These are phyloP conservation scores for Uromys caudimaculatus DNA, from an alignment of 2,797 vertebrate species.

Conservation along the genomic window DNA sequence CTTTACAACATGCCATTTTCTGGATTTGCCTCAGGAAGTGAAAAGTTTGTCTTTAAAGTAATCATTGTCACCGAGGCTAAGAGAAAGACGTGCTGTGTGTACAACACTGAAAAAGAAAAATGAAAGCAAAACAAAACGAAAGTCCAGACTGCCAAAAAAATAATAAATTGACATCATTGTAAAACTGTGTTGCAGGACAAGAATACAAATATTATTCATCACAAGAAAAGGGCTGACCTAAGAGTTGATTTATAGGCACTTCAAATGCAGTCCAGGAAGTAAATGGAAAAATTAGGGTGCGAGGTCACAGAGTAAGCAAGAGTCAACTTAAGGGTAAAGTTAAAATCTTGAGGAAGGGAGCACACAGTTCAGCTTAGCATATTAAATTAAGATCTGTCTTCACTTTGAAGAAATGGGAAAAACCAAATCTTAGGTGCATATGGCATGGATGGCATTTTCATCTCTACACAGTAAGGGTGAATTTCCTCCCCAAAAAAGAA, in stretches of 20 bases:
- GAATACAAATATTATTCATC: constrained; percentile 77
- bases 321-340: constrained; percentile 70
- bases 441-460: not conserved
- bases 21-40: not conserved
- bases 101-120: constrained; percentile 51
- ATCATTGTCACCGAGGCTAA: constrained; percentile 5
- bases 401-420: constrained; percentile 61
- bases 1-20: not conserved
- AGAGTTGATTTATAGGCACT: constrained; percentile 60
- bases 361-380: constrained; percentile 42
- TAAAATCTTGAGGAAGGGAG: constrained; percentile 67
- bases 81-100: constrained; percentile 37
- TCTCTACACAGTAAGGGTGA: not conserved
- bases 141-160: constrained; percentile 63
- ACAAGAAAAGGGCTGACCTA: constrained; percentile 68
- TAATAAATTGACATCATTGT: constrained; percentile 63
- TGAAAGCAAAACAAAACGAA: constrained; percentile 40
- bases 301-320: constrained; percentile 47
- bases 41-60: constrained; percentile 6
- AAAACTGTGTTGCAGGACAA: constrained; percentile 60
- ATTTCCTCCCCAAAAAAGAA: constrained; percentile 3
- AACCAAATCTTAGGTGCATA: constrained; percentile 33
- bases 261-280: constrained; percentile 73
- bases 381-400: constrained; percentile 76
- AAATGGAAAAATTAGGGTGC: constrained; percentile 72